Base-by-base conservation (phyloP, 2,113 vertebrate genomes). In the Rhinoderma darwinii region DNA sequence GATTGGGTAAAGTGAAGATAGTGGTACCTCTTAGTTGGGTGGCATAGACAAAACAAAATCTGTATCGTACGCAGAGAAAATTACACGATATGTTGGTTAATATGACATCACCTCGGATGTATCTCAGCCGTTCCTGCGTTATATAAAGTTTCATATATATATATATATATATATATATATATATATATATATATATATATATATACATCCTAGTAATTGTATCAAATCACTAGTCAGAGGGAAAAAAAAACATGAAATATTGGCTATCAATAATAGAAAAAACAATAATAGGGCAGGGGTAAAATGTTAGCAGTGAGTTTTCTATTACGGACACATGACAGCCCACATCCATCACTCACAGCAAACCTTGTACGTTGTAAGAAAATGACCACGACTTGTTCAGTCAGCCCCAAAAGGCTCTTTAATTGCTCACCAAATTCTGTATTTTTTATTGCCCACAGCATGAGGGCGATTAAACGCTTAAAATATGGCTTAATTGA, bases 401-500 rank as follows among this genome's bases (percentile, higher is more conserved):
- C 10, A 44, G 10, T 75, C 12, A 43, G 17, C 43, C 2, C 22
- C 47, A 30, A 30, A 6, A 54, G 30, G 44, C 15, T 27, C 30
- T 32, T 54, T 54, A 50, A 54, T 78, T 35, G 6, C 35, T 32
- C 27, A 78, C 47, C 7, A 78, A 51, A 78, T 78, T 54, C 27
- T 35, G 15, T 51, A 66, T 78, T 35, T 41, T 35, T 51, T 35
- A 35, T 78, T 30, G 54, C 17, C 27, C 75, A 18, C 27, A 54
- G 30, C 18, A 78, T 4, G 8, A 35, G 75, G 50, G n/a, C 30
- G 4, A 54, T 78, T 78, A 78, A 51, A 78, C 3, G 7, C 27
- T 78, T 54, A 51, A 78, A 77, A 77, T 77, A 32, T 75, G 22
- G 73, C 73, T 43, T 77, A 77, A 77, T 77, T 50, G 43, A 47